A percentile compares a stretch with the other conserved stretches of the same genome.
phyloP scores from a whole-genome alignment of 1,140 invertebrate genomes.

The Cydia splendana region DNA sequence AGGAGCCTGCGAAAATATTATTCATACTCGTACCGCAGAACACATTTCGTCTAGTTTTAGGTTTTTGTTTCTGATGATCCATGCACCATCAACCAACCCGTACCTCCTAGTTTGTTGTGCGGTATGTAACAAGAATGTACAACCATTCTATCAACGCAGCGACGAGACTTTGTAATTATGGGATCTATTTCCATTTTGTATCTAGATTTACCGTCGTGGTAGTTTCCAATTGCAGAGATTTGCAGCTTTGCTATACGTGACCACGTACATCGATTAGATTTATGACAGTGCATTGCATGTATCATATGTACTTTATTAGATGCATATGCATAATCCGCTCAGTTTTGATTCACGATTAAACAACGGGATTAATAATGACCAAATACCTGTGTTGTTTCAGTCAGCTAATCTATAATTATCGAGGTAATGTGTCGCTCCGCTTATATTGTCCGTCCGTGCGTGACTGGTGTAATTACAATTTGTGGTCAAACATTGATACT shows the following conservation, averaged over 20 bases:
- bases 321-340: constrained; percentile 1
- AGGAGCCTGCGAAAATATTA: too few relatives aligned
- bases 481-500: constrained; percentile 21
- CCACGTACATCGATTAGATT: constrained; percentile 1
- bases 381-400: constrained; percentile 7
- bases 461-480: constrained; percentile 9
- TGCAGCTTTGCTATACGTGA: not conserved
- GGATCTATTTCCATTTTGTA: not conserved
- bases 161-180: too few relatives aligned
- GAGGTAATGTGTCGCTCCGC: constrained; percentile 9
- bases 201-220: not conserved
- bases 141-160: too few relatives aligned
- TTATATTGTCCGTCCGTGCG: not conserved
- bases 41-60: too few relatives aligned
- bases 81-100: too few relatives aligned
- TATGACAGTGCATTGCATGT: constrained; percentile 1
- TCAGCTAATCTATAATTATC: constrained; percentile 14
- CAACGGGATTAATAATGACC: constrained; percentile 14
- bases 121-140: too few relatives aligned
- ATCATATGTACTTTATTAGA: not conserved
- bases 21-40: too few relatives aligned
- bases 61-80: too few relatives aligned
- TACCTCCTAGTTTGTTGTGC: too few relatives aligned
- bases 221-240: not conserved
- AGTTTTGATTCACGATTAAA: constrained; percentile 14